These are phyloP conservation scores for Gymnocheta viridis DNA, from an alignment of 2,888 invertebrate genomes.

Conservation along the genomic window DNA sequence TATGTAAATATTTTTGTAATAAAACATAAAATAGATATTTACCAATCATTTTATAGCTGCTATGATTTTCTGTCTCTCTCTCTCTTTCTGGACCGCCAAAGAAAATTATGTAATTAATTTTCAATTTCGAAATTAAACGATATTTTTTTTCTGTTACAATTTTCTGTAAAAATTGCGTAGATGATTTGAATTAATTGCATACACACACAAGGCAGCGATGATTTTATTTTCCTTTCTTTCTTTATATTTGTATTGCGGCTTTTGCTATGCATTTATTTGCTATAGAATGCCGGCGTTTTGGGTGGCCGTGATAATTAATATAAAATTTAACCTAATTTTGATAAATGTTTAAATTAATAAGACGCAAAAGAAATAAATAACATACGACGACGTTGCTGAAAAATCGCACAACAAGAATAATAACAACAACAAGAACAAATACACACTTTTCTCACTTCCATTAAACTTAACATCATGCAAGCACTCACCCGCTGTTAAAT, in stretches of 20 bases:
- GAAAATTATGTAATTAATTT: neutral
- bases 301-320: conserved; percentile 63
- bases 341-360: conserved; percentile 73
- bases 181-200: neutral
- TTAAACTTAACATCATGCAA: neutral
- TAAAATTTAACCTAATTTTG: conserved; percentile 74
- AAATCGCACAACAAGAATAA: conserved; percentile 29
- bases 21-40: conserved; percentile 45
- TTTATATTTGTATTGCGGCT: conserved; percentile 8
- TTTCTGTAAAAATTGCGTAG: neutral
- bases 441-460: neutral
- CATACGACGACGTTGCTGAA: neutral
- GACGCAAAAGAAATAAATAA: conserved; percentile 70
- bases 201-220: neutral
- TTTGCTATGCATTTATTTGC: too few species aligned
- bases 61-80: neutral
- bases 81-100: neutral
- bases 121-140: neutral
- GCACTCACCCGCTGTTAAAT: neutral
- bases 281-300: conserved; percentile 41
- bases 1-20: too few species aligned
- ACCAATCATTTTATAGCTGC: conserved; percentile 54
- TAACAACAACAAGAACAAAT: conserved; percentile 16
- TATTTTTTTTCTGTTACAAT: neutral
- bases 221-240: neutral